These are phyloP conservation scores for Allophyes oxyacanthae DNA, from an alignment of 2,888 invertebrate species.

Conservation along the genomic window DNA sequence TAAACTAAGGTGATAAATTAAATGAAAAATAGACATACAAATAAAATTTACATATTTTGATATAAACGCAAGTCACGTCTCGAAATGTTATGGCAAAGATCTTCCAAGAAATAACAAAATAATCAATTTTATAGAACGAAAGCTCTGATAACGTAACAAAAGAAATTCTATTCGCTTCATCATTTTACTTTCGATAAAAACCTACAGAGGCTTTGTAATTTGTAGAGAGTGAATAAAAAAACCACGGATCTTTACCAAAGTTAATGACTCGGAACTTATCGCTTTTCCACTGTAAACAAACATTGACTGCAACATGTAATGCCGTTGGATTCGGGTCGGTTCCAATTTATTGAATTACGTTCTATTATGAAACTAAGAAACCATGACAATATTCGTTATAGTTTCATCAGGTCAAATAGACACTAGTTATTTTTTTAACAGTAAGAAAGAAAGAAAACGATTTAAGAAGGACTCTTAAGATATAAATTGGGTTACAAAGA, in stretches of 20 bases:
- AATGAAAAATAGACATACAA: too few species aligned
- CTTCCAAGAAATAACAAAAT: constrained; percentile 18
- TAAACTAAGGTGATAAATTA: too few species aligned
- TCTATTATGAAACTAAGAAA: constrained; percentile 28
- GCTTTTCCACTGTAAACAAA: constrained; percentile 4
- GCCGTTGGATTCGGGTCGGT: constrained; percentile 11
- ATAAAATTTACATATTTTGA: too few species aligned
- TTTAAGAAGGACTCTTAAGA: too few species aligned
- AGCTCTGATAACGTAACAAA: constrained; percentile 11
- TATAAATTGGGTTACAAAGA: too few species aligned
- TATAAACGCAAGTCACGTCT: constrained; percentile 11
- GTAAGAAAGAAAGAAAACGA: too few species aligned
- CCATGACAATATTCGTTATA: constrained; percentile 15
- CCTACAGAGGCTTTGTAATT: constrained; percentile 17
- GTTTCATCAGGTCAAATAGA: constrained; percentile 6
- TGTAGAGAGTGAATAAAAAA: neutral
- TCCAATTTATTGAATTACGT: constrained; percentile 21
- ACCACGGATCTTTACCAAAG: neutral
- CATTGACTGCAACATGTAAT: constrained; percentile 18
- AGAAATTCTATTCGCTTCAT: constrained; percentile 27
- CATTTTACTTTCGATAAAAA: neutral
- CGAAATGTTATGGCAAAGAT: neutral
- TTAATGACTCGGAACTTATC: neutral
- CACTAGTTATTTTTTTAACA: too few species aligned
- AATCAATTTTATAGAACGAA: constrained; percentile 36